Conservation (phyloP, 2,888 invertebrate species). For the Sarcophaga rosellei region DNA sequence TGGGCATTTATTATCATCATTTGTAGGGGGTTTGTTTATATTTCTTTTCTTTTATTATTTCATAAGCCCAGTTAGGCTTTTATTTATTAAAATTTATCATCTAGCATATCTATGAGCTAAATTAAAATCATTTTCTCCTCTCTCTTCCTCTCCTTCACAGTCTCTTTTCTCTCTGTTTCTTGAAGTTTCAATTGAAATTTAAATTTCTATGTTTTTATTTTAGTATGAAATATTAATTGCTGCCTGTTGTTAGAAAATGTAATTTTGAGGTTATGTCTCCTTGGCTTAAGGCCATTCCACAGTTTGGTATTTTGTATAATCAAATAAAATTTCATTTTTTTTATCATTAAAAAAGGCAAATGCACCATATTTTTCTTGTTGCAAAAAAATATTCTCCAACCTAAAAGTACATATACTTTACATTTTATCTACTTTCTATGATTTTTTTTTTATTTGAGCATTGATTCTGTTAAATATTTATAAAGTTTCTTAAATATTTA, state of each 20-base stretch:
- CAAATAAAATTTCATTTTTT: background rate
- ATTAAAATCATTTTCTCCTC: background rate
- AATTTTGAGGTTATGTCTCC: background rate
- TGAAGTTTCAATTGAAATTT: background rate
- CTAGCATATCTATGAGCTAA: background rate
- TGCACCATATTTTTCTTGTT: background rate
- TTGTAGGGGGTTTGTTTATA: background rate
- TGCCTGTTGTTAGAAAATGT: background rate
- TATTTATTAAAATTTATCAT: constrained; percentile 10
- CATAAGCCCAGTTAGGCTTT: background rate
- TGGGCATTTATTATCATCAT: constrained; percentile 4
- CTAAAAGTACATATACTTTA: constrained; percentile 42
- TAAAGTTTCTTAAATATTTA: constrained; percentile 7
- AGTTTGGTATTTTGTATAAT: background rate
- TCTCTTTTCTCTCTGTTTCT: background rate
- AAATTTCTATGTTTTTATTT: background rate
- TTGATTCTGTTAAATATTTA: constrained; percentile 30
- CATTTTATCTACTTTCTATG: background rate
- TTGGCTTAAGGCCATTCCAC: background rate
- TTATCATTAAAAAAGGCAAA: background rate
- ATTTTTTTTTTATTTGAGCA: background rate
- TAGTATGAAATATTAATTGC: background rate
- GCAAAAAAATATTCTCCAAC: background rate
- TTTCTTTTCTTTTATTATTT: constrained; percentile 4
- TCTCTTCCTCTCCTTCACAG: background rate